Evolutionary conservation across 2,797 vertebrate genomes (phyloP).

Genomic region (Siniperca scherzeri): DNA sequence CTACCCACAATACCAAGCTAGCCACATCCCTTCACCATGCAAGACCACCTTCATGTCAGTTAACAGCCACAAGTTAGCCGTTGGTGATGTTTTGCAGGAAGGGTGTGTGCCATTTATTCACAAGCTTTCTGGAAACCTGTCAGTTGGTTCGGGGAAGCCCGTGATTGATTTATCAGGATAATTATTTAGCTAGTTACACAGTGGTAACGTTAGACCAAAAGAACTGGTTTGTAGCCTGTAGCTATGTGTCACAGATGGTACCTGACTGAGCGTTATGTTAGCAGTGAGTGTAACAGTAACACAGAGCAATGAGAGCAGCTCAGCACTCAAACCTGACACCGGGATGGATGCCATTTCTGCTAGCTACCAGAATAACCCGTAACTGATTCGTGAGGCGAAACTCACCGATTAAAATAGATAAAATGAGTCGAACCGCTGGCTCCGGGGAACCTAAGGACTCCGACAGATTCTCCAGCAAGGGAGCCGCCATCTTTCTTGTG

Average conservation of each 20-base stretch:
- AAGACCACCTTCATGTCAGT: background rate
- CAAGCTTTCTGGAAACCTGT: background rate
- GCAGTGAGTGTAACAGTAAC: constrained; percentile 42
- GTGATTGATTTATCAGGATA: background rate
- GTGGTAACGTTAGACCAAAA: background rate
- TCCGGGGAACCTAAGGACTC: constrained; percentile 93
- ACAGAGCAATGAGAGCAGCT: background rate
- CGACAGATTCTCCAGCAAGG: constrained; percentile 88
- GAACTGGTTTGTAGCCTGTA: constrained; percentile 32
- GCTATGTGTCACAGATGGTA: constrained; percentile 8
- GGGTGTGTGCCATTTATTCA: no score
- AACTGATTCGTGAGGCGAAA: constrained; percentile 17
- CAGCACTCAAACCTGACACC: background rate
- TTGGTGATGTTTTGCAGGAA: background rate
- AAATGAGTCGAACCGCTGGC: constrained; percentile 93
- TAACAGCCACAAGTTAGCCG: background rate
- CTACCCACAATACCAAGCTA: background rate
- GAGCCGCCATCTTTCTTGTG: constrained; percentile 89
- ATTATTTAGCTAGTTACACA: background rate
- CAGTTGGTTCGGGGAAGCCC: background rate
- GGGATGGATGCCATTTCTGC: background rate
- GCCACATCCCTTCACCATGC: background rate
- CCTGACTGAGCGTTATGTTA: constrained; percentile 58
- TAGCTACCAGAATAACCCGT: background rate
- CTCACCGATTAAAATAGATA: constrained; percentile 95